Evolutionary conservation across 2,113 vertebrate genomes (phyloP).

Genomic region (Eulemur rufifrons): DNA sequence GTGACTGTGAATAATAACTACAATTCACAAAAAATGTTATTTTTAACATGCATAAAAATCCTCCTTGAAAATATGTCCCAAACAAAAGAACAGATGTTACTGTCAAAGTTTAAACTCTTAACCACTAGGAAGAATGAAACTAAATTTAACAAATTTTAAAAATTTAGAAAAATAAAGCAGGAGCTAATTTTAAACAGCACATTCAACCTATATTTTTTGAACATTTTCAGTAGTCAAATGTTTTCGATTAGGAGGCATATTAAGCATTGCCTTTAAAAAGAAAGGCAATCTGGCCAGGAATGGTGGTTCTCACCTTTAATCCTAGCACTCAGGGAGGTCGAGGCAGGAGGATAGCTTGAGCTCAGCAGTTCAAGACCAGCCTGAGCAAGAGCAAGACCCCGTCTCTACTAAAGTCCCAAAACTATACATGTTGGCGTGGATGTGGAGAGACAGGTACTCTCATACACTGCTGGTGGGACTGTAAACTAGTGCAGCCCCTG

Average conservation of each 20-base stretch:
- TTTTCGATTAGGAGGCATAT: constrained; percentile 1
- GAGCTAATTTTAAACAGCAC: constrained; percentile 5
- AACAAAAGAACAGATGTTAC: constrained; percentile 39
- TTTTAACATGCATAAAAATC: constrained; percentile 48
- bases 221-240: background rate
- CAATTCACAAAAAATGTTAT: constrained; percentile 43
- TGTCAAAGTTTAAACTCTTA: constrained; percentile 44
- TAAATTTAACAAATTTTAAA: constrained; percentile 32
- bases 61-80: constrained; percentile 45
- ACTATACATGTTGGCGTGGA: too few species aligned
- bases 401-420: too few species aligned
- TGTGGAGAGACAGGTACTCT: too few species aligned
- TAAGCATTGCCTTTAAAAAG: background rate
- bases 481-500: too few species aligned
- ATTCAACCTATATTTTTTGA: background rate
- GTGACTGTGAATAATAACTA: constrained; percentile 47
- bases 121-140: background rate
- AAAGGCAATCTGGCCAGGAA: background rate
- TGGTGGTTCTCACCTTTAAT: too few species aligned
- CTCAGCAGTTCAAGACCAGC: too few species aligned
- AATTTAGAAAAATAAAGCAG: background rate
- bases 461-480: too few species aligned
- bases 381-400: too few species aligned
- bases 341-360: too few species aligned
- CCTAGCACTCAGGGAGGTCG: too few species aligned